Conservation (phyloP, 2,113 vertebrate genomes). For the Apteryx owenii region DNA sequence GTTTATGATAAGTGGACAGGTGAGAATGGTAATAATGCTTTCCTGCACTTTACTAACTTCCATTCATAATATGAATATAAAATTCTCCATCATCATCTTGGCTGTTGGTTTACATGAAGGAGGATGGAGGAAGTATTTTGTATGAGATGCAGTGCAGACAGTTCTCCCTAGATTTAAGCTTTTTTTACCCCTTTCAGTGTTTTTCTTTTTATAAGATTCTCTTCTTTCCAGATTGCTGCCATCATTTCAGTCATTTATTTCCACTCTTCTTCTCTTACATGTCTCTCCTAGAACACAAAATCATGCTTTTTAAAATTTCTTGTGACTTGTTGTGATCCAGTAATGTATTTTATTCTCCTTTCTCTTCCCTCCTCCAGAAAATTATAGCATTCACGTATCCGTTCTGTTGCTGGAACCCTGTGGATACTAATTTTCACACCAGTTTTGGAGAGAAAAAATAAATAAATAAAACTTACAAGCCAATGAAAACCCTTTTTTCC, state of each 20-base stretch:
- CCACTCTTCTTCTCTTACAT: neutral
- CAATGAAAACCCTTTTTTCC: neutral
- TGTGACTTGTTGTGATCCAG: neutral
- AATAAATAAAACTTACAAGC: neutral
- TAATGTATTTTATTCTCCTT: neutral
- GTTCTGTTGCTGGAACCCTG: neutral
- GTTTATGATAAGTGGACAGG: neutral
- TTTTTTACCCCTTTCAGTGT: neutral
- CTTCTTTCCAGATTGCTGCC: neutral
- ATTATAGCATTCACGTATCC: neutral
- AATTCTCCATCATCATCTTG: neutral
- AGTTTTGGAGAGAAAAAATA: neutral
- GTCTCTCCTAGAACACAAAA: neutral
- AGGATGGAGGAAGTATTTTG: neutral
- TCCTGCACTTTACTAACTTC: neutral
- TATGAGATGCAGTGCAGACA: neutral
- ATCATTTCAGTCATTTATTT: neutral
- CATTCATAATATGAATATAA: neutral
- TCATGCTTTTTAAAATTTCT: neutral
- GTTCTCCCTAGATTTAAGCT: neutral
- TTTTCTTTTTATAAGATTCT: accelerated
- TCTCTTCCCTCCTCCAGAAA: neutral
- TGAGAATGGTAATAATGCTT: neutral
- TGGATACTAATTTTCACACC: neutral
- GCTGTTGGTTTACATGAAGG: neutral